phyloP scores from a whole-genome alignment of 1,140 invertebrate genomes.

The Zaprionus camerounensis region DNA sequence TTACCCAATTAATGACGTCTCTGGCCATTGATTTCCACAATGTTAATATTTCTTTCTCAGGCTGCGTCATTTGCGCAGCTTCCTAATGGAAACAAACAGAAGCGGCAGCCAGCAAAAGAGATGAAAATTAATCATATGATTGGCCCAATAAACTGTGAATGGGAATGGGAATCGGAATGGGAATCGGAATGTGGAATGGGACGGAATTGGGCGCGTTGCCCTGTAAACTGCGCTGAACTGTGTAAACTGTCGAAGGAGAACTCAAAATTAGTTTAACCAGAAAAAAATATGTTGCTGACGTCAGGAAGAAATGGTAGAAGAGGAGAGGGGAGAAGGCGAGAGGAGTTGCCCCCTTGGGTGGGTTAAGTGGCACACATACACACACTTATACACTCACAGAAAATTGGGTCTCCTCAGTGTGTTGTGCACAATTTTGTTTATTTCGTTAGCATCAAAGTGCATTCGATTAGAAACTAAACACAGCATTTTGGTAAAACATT shows the following conservation, averaged over 20 bases:
- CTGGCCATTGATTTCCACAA: constrained; percentile 29
- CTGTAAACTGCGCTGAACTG: constrained; percentile 47
- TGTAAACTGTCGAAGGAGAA: constrained; percentile 43
- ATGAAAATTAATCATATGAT: constrained; percentile 75
- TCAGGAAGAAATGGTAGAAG: not conserved
- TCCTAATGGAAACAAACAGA: constrained; percentile 41
- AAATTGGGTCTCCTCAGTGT: constrained; percentile 52
- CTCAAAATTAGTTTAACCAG: constrained; percentile 46
- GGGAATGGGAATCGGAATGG: not conserved
- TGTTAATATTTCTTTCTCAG: constrained; percentile 37
- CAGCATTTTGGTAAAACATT: constrained; percentile 51
- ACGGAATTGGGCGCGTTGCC: constrained; percentile 15
- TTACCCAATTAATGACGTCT: constrained; percentile 19
- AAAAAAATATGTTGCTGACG: constrained; percentile 2
- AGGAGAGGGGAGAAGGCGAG: not conserved
- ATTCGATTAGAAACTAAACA: constrained; percentile 73
- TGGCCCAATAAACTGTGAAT: constrained; percentile 63
- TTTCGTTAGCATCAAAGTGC: constrained; percentile 64
- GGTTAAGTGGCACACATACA: constrained; percentile 56
- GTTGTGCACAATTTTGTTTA: constrained; percentile 54
- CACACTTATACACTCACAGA: not conserved
- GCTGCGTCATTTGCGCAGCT: constrained; percentile 63
- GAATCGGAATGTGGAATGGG: not conserved
- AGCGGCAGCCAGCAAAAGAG: constrained; percentile 21
- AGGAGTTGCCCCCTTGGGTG: constrained; percentile 8